Conservation (phyloP, 2,797 vertebrate species). For the Erpetoichthys calabaricus region DNA sequence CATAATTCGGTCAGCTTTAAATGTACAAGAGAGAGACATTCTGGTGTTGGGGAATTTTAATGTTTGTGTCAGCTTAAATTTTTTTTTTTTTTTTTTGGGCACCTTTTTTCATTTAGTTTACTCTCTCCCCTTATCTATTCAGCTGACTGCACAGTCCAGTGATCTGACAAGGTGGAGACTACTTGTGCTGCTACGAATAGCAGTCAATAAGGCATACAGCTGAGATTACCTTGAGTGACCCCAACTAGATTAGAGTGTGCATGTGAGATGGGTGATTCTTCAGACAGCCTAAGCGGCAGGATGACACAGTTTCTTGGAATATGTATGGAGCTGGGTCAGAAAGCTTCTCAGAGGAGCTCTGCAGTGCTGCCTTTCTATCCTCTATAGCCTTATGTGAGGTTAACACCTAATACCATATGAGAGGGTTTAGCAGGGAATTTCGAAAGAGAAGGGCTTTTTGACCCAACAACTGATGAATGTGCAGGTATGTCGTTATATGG, state of each 20-base stretch:
- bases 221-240: slow-evolving; percentile 71
- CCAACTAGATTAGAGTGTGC: slow-evolving; percentile 56
- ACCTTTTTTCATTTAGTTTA: too few relatives aligned
- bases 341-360: slow-evolving; percentile 52
- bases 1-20: too few relatives aligned
- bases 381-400: slow-evolving; percentile 24
- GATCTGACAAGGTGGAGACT: slow-evolving; percentile 65
- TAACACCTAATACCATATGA: slow-evolving; percentile 26
- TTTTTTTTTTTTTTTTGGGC: too few relatives aligned
- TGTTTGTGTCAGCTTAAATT: too few relatives aligned
- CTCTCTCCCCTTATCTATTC: slow-evolving; percentile 19
- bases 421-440: slow-evolving; percentile 28
- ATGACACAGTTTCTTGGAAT: slow-evolving; percentile 77
- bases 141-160: slow-evolving; percentile 43
- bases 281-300: slow-evolving; percentile 65
- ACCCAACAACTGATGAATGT: slow-evolving; percentile 51
- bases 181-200: slow-evolving; percentile 47
- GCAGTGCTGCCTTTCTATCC: slow-evolving; percentile 44
- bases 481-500: slow-evolving; percentile 52
- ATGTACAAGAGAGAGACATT: too few relatives aligned
- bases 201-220: slow-evolving; percentile 54
- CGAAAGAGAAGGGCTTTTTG: slow-evolving; percentile 25
- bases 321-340: slow-evolving; percentile 51
- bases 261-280: slow-evolving; percentile 63
- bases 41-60: too few relatives aligned